Evolutionary conservation across 2,113 vertebrate species (phyloP).

Genomic region (Telmatochromis sp.): DNA sequence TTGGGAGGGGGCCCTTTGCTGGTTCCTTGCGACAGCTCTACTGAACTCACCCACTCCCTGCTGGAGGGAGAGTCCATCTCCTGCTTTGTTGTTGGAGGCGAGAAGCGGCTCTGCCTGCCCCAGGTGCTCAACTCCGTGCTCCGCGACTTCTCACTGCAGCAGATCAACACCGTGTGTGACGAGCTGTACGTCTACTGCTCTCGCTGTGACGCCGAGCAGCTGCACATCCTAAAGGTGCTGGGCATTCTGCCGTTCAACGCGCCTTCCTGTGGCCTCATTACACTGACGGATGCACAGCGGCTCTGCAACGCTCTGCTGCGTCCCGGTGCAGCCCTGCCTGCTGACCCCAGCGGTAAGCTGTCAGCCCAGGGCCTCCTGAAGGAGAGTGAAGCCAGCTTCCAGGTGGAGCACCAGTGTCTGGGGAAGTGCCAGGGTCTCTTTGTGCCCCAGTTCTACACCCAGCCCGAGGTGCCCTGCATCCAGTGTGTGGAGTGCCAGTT

Average conservation of each 20-base stretch:
- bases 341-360: constrained; percentile 73
- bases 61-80: constrained; percentile 96
- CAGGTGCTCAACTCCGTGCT: constrained; percentile 97
- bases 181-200: constrained; percentile 97
- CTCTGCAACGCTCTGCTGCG: constrained; percentile 91
- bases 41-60: constrained; percentile 89
- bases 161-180: constrained; percentile 95
- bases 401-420: constrained; percentile 95
- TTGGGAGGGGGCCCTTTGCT: constrained; percentile 89
- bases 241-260: constrained; percentile 96
- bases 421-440: constrained; percentile 97
- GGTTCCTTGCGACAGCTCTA: constrained; percentile 94
- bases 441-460: constrained; percentile 90
- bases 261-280: constrained; percentile 95
- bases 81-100: constrained; percentile 94
- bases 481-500: constrained; percentile 94
- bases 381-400: constrained; percentile 88
- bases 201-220: constrained; percentile 90
- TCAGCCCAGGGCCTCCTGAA: constrained; percentile 82
- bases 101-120: constrained; percentile 94
- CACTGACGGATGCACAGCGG: constrained; percentile 92
- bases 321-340: constrained; percentile 80
- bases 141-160: constrained; percentile 93
- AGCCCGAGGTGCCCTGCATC: constrained; percentile 87
- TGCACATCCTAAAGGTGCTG: constrained; percentile 95